Evolutionary conservation across 1,140 invertebrate species (phyloP).

Genomic region (Listronotus oregonensis): DNA sequence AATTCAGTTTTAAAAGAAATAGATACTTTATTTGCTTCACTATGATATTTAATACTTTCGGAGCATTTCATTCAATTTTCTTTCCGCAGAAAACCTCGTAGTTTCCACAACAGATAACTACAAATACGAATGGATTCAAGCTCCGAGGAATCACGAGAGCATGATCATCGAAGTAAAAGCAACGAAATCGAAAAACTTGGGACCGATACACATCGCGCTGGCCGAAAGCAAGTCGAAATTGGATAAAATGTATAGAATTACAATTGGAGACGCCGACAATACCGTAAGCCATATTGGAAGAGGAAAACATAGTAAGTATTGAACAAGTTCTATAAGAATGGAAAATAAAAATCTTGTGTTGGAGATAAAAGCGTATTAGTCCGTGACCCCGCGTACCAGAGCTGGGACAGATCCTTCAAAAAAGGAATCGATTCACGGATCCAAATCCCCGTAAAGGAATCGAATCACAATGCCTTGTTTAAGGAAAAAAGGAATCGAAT

Average conservation of each 20-base stretch:
- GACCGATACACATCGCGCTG: slow-evolving; percentile 64
- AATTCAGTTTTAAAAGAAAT: too few relatives aligned
- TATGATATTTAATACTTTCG: too few relatives aligned
- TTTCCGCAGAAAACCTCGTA: slow-evolving; percentile 63
- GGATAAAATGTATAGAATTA: slow-evolving; percentile 65
- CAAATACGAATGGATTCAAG: slow-evolving; percentile 66
- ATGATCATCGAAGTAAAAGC: slow-evolving; percentile 63
- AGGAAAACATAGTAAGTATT: slow-evolving; percentile 64
- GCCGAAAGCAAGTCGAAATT: slow-evolving; percentile 59
- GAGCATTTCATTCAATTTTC: too few relatives aligned
- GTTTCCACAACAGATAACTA: slow-evolving; percentile 65
- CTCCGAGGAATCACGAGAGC: slow-evolving; percentile 64
- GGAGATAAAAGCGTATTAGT: too few relatives aligned
- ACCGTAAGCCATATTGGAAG: slow-evolving; percentile 64
- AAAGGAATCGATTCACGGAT: too few relatives aligned
- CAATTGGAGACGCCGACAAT: slow-evolving; percentile 62
- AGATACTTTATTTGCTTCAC: too few relatives aligned
- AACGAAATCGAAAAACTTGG: slow-evolving; percentile 48
- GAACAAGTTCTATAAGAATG: neutral
- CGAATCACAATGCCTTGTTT: too few relatives aligned
- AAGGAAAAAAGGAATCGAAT: too few relatives aligned
- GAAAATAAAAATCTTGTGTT: slow-evolving; percentile 1
- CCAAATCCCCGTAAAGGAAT: too few relatives aligned
- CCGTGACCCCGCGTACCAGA: too few relatives aligned
- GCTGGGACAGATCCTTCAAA: too few relatives aligned